Evolutionary conservation across 2,797 vertebrate species (phyloP).

Genomic region (Gallinago stenura): DNA sequence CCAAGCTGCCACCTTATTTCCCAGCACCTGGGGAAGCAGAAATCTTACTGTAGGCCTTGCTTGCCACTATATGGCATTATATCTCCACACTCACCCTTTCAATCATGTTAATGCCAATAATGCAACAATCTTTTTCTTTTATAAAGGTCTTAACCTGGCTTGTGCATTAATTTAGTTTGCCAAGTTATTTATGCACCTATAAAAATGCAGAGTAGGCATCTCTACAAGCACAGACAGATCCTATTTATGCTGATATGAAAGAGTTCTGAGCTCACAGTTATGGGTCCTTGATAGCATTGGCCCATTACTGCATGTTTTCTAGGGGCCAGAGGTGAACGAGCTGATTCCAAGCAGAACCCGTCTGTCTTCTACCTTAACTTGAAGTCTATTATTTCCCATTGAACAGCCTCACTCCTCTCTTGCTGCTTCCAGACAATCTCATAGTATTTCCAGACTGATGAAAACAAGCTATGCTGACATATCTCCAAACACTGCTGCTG

Average conservation of each 20-base stretch:
- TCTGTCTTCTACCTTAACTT: background rate
- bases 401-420: background rate
- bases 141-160: slow-evolving; percentile 48
- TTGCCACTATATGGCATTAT: background rate
- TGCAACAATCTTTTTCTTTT: slow-evolving; percentile 40
- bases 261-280: background rate
- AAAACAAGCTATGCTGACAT: background rate
- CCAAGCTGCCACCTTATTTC: background rate
- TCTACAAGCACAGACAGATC: background rate
- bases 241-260: slow-evolving; percentile 11
- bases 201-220: slow-evolving; percentile 50
- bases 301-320: background rate
- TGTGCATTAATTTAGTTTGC: slow-evolving; percentile 31
- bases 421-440: background rate
- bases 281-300: background rate
- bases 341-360: background rate
- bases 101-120: slow-evolving; percentile 48
- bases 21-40: background rate
- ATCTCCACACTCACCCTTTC: slow-evolving; percentile 13
- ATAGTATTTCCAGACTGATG: background rate
- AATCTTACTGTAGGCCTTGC: background rate
- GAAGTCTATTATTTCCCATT: background rate
- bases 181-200: slow-evolving; percentile 35
- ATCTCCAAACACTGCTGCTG: background rate
- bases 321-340: background rate